Evolutionary conservation across 2,797 vertebrate species (phyloP), one percentile per base, ranked within the genome.

Genomic region (Phaenicophaeus curvirostris): DNA sequence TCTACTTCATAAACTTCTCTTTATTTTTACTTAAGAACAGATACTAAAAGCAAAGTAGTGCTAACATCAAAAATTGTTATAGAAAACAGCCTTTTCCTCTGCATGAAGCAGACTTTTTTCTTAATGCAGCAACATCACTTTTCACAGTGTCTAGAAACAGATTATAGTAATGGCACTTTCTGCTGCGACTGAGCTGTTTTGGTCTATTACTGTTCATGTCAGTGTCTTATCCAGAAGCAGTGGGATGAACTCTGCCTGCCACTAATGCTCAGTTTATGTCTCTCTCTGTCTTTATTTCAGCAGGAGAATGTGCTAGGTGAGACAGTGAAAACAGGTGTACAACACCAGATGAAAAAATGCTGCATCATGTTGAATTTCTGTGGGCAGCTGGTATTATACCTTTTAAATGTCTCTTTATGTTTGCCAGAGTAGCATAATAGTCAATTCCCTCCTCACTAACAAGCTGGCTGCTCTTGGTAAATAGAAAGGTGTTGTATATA

Each of bases 261-360:
- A 69, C 81, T 95, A 94, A 94, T 72, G 86, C 92, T 96, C 84
- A 86, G 74, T 95, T 91, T 90, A 65, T 66, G 51, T 75, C 76
- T 73, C 69, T 90, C 79, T 51, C 12, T 92, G 85, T 85, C 62
- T 87, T 94, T 88, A 63, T 93, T 95, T 86, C 85, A 81, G 80
- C 87, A 76, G 84, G 59, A 86, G 57, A 85, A 92, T n/a, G 55
- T 59, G 53, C 33, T 88, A 54, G 69, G 80, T n/a, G 59, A 96
- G 84, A 65, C 68, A 35, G 37, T 76, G 85, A 74, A 94, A 96
- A 92, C 79, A 97, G 91, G 94, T 96, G 93, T 66, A 61, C 66
- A 86, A 27, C 89, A 91, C 41, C 62, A 92, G 84, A 73, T 62
- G 89, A 92, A 90, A 89, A 92, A 85, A 72, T 59, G 35, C 61